Evolutionary conservation across 2,797 vertebrate species (phyloP), one percentile per base, ranked within the genome.

Genomic region (Eulemur albifrons): DNA sequence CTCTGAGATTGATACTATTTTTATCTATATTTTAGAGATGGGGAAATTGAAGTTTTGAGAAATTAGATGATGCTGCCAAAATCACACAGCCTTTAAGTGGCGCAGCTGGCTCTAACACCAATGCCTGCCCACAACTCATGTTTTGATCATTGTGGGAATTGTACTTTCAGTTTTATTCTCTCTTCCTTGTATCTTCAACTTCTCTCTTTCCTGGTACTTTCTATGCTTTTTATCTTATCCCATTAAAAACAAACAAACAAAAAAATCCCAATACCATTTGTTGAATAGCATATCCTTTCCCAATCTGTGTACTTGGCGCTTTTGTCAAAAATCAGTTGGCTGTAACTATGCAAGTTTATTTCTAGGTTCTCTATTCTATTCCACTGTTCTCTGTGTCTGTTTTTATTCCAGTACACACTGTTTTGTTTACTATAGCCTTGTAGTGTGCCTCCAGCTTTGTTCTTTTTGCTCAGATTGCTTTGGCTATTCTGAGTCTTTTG

Each of bases 1-100:
- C 15, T 79, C n/a, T 81, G 23, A 32, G 15, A 11, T 1, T 38
- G 23, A 35, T 32, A 6, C 13, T 43, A 45, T 25, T 79, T 96
- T 61, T 32, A 45, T 9, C 75, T 23, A 32, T 4, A 52, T 54
- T 79, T 61, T 50, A 75, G 32, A 18, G 7, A 92, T 9, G 40
- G 14, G 7, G 2, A 93, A 65, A 38, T 4, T 30, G 18, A 88
- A 61, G 27, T 12, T 18, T 0, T 17, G 17, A 48, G 73, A 88
- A 30, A 32, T 10, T 21, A 35, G 77, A 4, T 8, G 2, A 11
- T 5, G 0, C 4, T 7, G 4, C 18, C 54, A 57, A 72, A 35
- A 15, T 48, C 14, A 76, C 30, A 30, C 6, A 15, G 1, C 2
- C 0, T 38, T 20, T 6, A 38, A 25, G 1, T 0, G 10, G 0